Evolutionary conservation across 2,888 invertebrate species (phyloP), one percentile per base, ranked within the genome.

Genomic region (Sarcophaga carnaria): DNA sequence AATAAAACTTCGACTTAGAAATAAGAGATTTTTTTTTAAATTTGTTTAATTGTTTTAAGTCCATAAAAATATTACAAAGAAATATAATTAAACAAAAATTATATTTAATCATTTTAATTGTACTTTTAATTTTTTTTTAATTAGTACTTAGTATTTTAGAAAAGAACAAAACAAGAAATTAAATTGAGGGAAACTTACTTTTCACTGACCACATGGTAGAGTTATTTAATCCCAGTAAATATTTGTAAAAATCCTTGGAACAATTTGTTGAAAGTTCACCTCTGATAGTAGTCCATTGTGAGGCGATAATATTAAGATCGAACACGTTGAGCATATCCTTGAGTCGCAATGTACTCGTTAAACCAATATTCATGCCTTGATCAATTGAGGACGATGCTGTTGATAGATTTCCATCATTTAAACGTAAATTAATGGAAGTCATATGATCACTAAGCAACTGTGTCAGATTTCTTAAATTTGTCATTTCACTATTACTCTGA

Each of bases 201-300:
- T 93, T 93, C 1, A 93, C 89, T 0, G 93, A 93, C 93, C 93
- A 93, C 89, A 93, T 91, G 74, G 90, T 90, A 62, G 91, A 89
- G 14, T 89, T 87, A 70, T 88, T 90, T 70, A 93, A 90, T 77
- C 93, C 94, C 49, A 89, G 89, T 37, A 94, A 88, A 89, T 93
- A 93, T 84, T 90, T 90, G 62, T 90, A 89, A 91, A 93, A 91
- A 88, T 93, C 92, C 88, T 89, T 89, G 11, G 92, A 90, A 88
- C 93, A 93, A 83, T 92, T 92, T 59, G 77, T n/a, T 14, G 89
- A 90, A n/a, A 93, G 85, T 25, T 83, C 67, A 12, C 85, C 85
- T 20, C 86, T 67, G 54, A 93, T 87, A 67, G 79, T 89, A 47
- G 86, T 85, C 94, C 94, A 93, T 60, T 91, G 89, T 59, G 89